Evolutionary conservation across 1,140 invertebrate species (phyloP), one percentile per base, ranked within the genome.

Genomic region (Lerema accius): DNA sequence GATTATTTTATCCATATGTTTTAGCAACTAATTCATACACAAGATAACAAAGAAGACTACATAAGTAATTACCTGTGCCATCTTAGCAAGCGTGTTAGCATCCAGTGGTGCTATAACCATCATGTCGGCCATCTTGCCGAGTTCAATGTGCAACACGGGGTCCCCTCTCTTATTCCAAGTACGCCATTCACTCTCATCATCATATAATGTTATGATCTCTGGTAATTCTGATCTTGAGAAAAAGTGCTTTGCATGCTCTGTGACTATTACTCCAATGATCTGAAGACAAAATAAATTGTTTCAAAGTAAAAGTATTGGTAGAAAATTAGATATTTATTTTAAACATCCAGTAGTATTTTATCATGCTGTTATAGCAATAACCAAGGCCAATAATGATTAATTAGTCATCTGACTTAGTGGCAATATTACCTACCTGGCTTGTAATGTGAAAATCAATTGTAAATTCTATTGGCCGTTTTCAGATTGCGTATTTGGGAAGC

Each of bases 81-180:
- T 94, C 93, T 99, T 99, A 1, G 97, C 98, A 45, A 99, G 80
- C 0, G 98, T 98, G 82, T 99, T 99, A 6, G 98, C 99, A 93
- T 99, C 98, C 4, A 99, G 84, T 0, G 99, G 99, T 16, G 98
- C 98, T 71, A 99, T 96, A 0, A 99, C 73, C 71, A 99, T 92
- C 10, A 98, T 68, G 89, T 99, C 97, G 0, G 99, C 98, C 98
- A 98, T 99, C 87, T 98, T 98, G 5, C 95, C 94, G 3, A 99
- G 91, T 68, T 99, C 97, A 69, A 99, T 99, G 80, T 99, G 99
- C 0, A 99, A 78, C 0, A 99, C 96, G 4, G 98, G 98, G 93
- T 99, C 99, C 0, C 97, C 97, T 69, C 98, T 92, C 40, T 94
- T 93, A 58, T 95, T 94, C 98, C 98, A 99, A n/a, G 92, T 91